These are phyloP conservation scores for Laothoe populi DNA, from an alignment of 2,888 invertebrate genomes.

Conservation along the genomic window DNA sequence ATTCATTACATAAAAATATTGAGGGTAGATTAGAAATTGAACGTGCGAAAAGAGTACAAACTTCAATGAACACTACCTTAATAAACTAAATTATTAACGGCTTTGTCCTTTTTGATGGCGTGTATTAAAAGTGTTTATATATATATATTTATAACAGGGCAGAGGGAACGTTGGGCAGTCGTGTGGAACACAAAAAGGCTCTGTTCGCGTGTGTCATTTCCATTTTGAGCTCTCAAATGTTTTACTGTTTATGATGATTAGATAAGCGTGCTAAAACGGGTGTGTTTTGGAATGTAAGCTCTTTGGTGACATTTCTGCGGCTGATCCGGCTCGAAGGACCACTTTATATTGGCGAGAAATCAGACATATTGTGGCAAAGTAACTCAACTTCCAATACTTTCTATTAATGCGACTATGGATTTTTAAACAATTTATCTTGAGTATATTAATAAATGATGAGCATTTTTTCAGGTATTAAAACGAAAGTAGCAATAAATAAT, in stretches of 20 bases:
- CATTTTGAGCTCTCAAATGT: slow-evolving; percentile 11
- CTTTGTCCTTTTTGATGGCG: too few species aligned
- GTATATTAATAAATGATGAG: too few species aligned
- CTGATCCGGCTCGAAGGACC: background rate
- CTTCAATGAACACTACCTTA: background rate
- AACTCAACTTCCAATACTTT: too few species aligned
- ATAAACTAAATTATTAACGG: too few species aligned
- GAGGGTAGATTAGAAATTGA: background rate
- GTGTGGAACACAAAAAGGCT: background rate
- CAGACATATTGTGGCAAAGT: background rate
- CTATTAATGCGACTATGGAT: too few species aligned
- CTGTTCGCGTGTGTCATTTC: background rate
- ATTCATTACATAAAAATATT: background rate
- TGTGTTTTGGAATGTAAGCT: slow-evolving; percentile 5
- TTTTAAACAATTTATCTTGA: too few species aligned
- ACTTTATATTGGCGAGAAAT: background rate
- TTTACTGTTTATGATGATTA: slow-evolving; percentile 16
- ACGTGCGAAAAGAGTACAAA: too few species aligned
- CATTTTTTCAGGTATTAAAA: too few species aligned
- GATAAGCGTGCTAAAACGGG: slow-evolving; percentile 2
- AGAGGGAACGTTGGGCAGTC: background rate
- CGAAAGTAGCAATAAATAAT: background rate
- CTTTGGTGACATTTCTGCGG: slow-evolving; percentile 4
- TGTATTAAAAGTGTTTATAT: too few species aligned
- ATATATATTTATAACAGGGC: background rate